Base-by-base conservation (phyloP, 2,888 invertebrate species). In the Lepidochitona cinerea region DNA sequence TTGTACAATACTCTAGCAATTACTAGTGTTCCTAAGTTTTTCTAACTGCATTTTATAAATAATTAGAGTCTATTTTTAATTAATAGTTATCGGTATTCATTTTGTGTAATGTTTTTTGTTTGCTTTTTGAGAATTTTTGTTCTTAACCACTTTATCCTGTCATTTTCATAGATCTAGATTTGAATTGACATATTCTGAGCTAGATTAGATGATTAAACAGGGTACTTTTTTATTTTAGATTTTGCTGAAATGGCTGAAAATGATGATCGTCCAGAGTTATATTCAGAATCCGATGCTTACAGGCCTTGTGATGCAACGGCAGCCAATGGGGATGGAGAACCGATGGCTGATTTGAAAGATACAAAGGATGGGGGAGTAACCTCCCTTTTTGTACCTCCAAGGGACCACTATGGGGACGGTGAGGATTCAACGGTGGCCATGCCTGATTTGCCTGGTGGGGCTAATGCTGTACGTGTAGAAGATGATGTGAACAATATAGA, bases 311-410 rank as follows among this genome's bases (percentile, higher is more conserved):
- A 59, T 18, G 12, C 32, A 4, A 32, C 32, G 2, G 59, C 29
- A 23, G 5, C 59, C 29, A 59, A 29, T 26, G 59, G 29, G 5
- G 59, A 59, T 59, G 79, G 78, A 29, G 80, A 74, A 0, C 33
- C 81, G 32, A 75, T 76, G 32, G 77, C 71, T 32, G 83, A 79
- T 35, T 75, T 81, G 18, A 73, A 70, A 23, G 32, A 68, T 37
- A 59, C 72, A 7, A 37, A 35, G 33, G 65, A 29, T 1, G 6
- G n/a, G 32, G 18, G 35, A 49, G 7, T 26, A 32, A 12, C 9
- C 14, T 18, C 9, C 32, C 33, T 35, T 23, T 18, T 1, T 12
- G 37, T 37, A 36, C 33, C 18, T 18, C 33, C 37, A n/a, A 12
- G 7, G 23, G 26, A n/a, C 18, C 26, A 36, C 18, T 35, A 32